Evolutionary conservation across 2,113 vertebrate genomes (phyloP).

Genomic region (Ivindomyrus marchei): DNA sequence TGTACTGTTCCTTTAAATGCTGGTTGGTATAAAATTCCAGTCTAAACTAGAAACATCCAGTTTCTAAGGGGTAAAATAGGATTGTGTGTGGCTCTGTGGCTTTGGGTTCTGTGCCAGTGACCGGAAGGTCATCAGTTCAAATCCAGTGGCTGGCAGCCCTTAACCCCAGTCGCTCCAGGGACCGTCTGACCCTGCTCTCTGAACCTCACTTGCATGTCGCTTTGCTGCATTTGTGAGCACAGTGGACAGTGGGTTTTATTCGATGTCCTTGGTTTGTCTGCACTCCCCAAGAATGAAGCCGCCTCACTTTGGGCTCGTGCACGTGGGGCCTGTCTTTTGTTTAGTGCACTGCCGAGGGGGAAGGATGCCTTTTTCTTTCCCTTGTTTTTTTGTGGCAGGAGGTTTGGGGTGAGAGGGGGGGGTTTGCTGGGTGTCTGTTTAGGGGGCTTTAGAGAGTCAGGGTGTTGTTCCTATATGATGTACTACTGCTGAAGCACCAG

Average conservation of each 20-base stretch:
- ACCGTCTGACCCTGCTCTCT: background rate
- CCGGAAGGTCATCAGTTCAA: background rate
- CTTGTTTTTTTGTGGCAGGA: constrained; percentile 21
- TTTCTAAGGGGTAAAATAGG: background rate
- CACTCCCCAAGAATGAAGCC: constrained; percentile 72
- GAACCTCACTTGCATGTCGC: background rate
- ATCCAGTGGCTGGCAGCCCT: background rate
- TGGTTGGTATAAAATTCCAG: background rate
- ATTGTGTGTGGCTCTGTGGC: background rate
- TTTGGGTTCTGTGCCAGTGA: background rate
- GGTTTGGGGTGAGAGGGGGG: constrained; percentile 39
- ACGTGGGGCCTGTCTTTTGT: constrained; percentile 75
- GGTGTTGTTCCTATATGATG: constrained; percentile 94
- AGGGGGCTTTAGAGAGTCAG: constrained; percentile 42
- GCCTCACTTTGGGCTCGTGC: constrained; percentile 68
- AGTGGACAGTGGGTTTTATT: constrained; percentile 44
- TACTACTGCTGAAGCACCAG: constrained; percentile 98
- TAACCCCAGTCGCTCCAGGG: background rate
- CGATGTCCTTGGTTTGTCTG: constrained; percentile 61
- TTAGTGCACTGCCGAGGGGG: constrained; percentile 72
- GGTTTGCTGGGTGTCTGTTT: constrained; percentile 38
- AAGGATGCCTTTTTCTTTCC: constrained; percentile 24
- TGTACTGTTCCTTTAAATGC: background rate
- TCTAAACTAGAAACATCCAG: background rate
- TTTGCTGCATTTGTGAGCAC: background rate